Conservation (phyloP, 2,797 vertebrate genomes). For the Myiotriccus ornatus region DNA sequence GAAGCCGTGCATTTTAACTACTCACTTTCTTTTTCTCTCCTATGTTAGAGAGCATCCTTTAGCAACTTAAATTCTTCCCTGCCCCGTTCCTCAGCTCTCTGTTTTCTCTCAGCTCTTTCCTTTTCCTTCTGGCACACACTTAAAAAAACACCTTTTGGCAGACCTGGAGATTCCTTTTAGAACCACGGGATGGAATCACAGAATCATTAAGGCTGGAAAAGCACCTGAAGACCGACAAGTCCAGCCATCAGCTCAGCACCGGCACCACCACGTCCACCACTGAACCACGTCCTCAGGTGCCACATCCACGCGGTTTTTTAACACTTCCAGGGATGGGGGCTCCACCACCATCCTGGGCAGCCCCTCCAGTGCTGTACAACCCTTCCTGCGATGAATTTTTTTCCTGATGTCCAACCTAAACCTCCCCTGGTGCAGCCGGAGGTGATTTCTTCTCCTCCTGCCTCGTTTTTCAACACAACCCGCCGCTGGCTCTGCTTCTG, state of each 20-base stretch:
- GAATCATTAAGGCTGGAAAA: rapidly evolving
- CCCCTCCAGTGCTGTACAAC: not conserved
- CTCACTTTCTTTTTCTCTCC: not conserved
- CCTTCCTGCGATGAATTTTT: not conserved
- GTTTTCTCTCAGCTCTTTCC: not conserved
- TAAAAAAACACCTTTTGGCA: not conserved
- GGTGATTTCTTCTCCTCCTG: not conserved
- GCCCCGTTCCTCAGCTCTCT: not conserved
- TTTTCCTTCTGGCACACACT: no score
- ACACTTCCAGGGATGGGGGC: not conserved
- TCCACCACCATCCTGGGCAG: not conserved
- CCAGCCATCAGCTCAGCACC: not conserved
- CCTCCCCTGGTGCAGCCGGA: not conserved
- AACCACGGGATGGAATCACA: not conserved
- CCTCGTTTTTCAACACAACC: not conserved
- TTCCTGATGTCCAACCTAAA: not conserved
- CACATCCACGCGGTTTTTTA: not conserved
- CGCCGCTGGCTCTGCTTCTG: not conserved
- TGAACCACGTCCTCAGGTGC: not conserved
- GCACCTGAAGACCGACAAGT: not conserved
- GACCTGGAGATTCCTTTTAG: not conserved
- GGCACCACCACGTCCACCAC: no score
- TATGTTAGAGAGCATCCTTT: not conserved
- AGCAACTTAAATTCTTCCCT: not conserved
- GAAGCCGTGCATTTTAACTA: not conserved